Percentiles rank a stretch among this genome's conserved stretches.
These are phyloP conservation scores for Leptinotarsa rubiginosa DNA, from an alignment of 2,888 invertebrate genomes.

Conservation along the genomic window DNA sequence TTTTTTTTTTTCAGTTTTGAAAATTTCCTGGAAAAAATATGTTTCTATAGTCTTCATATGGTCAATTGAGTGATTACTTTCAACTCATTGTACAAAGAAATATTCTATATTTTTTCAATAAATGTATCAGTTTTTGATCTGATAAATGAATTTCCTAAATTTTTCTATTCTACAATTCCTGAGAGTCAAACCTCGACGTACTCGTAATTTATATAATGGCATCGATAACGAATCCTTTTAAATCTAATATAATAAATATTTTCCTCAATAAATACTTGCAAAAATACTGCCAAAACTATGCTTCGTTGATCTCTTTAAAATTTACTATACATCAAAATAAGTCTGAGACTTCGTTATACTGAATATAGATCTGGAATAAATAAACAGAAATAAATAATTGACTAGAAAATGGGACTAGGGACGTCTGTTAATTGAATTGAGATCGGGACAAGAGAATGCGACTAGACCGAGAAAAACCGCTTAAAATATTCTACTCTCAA, in stretches of 20 bases:
- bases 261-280: slow-evolving; percentile 62
- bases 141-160: not conserved
- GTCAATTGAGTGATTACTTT: too few species aligned
- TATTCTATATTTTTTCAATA: too few species aligned
- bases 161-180: not conserved
- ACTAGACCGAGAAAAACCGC: slow-evolving; percentile 52
- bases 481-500: slow-evolving; percentile 48
- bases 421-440: slow-evolving; percentile 47
- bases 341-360: slow-evolving; percentile 23
- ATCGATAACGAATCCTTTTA: slow-evolving; percentile 39
- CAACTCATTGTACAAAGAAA: too few species aligned
- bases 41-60: too few species aligned
- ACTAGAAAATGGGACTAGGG: slow-evolving; percentile 65
- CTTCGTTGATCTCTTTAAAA: slow-evolving; percentile 56
- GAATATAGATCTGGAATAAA: slow-evolving; percentile 47
- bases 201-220: slow-evolving; percentile 32
- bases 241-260: slow-evolving; percentile 52
- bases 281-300: slow-evolving; percentile 67
- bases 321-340: slow-evolving; percentile 43
- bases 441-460: slow-evolving; percentile 63
- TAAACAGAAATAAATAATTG: slow-evolving; percentile 60
- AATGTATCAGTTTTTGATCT: too few species aligned
- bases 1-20: too few species aligned
- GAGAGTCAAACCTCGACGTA: slow-evolving; percentile 8
- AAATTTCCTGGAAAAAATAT: too few species aligned